Base-by-base conservation (phyloP, 2,888 invertebrate genomes). In the Sycophila texana region DNA sequence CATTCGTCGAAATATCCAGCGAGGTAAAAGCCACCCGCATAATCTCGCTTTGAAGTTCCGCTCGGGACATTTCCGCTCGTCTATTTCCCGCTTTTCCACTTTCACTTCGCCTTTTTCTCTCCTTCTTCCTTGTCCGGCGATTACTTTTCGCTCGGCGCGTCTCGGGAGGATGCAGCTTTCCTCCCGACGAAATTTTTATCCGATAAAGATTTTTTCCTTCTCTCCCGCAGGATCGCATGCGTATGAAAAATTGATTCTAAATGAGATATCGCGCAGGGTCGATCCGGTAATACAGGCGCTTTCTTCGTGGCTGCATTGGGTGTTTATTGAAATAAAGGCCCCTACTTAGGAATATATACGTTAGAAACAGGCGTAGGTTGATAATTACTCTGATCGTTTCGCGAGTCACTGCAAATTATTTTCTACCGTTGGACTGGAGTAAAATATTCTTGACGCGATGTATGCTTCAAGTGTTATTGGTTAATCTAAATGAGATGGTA, bases 31-130 rank as follows among this genome's bases (percentile, higher is more conserved):
- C 74, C 61, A 67, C 77, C 80, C 80, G 80, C 80, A 80, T 80
- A 80, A 80, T 80, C 77, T 58, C 39, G 70, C 80, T 80, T 80
- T 80, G 80, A 80, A 80, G 77, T 77, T 58, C 49, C 58, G 2
- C 20, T 26, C 68, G 65, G 39, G 51, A 60, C 39, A 60, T 51
- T 72, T n/a, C 60, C 57, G 14, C 63, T 61, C 72, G 79, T 74
- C 74, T 65, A 74, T 74, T 74, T 79, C 70, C 74, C 39, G 58
- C 60, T 79, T 79, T 75, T 79, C 79, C 71, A 75, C 74, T 79
- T 75, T 79, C 65, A 60, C 76, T 82, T 65, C 60, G 79, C 60
- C 49, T 57, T 55, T 66, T 60, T 22, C 30, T 53, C 73, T n/a
- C 20, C 16, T 5, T 63, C 16, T 5, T 63, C 67, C 70, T 70